Evolutionary conservation across 2,113 vertebrate species (phyloP).

Genomic region (Coregonus clupeaformis): DNA sequence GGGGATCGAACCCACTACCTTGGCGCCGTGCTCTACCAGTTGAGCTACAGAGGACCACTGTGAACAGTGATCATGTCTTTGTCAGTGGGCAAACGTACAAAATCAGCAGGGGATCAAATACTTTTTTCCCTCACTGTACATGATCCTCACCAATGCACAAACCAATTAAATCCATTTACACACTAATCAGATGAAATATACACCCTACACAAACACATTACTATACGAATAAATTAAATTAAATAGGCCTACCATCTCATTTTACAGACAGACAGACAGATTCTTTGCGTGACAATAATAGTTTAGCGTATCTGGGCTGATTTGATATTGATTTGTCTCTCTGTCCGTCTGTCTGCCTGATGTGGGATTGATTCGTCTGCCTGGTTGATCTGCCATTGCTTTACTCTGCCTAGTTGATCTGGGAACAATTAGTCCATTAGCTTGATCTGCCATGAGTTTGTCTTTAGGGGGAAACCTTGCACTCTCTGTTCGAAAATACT

Average conservation of each 20-base stretch:
- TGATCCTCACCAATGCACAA: not conserved
- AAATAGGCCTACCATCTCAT: not conserved
- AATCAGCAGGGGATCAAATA: too few relatives aligned
- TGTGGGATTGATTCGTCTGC: not conserved
- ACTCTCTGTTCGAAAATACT: too few relatives aligned
- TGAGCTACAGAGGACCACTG: too few relatives aligned
- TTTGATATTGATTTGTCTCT: not conserved
- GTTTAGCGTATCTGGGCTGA: not conserved
- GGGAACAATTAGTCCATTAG: not conserved
- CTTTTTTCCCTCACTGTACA: too few relatives aligned
- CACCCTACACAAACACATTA: too few relatives aligned
- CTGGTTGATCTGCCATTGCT: not conserved
- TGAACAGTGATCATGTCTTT: too few relatives aligned
- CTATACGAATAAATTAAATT: too few relatives aligned
- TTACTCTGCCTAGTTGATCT: not conserved
- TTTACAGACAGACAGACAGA: not conserved
- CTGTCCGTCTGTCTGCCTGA: not conserved
- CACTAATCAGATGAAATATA: not conserved
- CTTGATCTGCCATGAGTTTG: not conserved
- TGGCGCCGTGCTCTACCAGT: too few relatives aligned
- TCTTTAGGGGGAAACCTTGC: not conserved
- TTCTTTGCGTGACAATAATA: not conserved
- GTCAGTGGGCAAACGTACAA: too few relatives aligned
- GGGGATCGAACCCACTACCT: too few relatives aligned
- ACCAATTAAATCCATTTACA: not conserved